Conservation (phyloP, 2,797 vertebrate species). For the Spondyliosoma cantharus region DNA sequence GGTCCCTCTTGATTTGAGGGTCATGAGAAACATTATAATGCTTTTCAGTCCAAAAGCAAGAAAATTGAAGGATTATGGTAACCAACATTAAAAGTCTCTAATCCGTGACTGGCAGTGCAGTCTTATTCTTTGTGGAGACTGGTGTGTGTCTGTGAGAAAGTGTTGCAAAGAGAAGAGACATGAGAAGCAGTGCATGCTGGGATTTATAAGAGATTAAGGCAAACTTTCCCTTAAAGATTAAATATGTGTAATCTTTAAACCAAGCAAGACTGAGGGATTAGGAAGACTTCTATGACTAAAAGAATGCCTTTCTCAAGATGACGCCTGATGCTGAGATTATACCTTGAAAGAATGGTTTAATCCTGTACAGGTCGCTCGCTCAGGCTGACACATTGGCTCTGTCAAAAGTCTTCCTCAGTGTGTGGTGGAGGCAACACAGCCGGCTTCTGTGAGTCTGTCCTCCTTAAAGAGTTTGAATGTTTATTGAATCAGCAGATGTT, state of each 20-base stretch:
- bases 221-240: constrained; percentile 76
- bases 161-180: constrained; percentile 46
- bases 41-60: constrained; percentile 45
- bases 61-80: constrained; percentile 59
- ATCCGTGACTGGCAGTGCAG: constrained; percentile 46
- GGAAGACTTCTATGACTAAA: constrained; percentile 50
- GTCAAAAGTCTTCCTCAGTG: constrained; percentile 1
- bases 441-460: not conserved
- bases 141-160: constrained; percentile 59
- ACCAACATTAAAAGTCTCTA: constrained; percentile 51
- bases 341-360: constrained; percentile 59
- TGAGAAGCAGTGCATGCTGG: constrained; percentile 46
- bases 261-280: constrained; percentile 72
- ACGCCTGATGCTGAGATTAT: constrained; percentile 64
- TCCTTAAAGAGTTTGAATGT: not conserved
- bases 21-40: constrained; percentile 54
- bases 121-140: constrained; percentile 22
- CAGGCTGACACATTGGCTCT: constrained; percentile 23
- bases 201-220: constrained; percentile 78
- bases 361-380: constrained; percentile 8
- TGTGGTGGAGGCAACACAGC: not conserved
- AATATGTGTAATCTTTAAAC: constrained; percentile 79
- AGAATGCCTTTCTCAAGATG: constrained; percentile 58
- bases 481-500: not conserved
- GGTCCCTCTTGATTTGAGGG: constrained; percentile 34